These are phyloP conservation scores for Muscicapa comitata DNA, from an alignment of 2,797 vertebrate species.

Conservation along the genomic window DNA sequence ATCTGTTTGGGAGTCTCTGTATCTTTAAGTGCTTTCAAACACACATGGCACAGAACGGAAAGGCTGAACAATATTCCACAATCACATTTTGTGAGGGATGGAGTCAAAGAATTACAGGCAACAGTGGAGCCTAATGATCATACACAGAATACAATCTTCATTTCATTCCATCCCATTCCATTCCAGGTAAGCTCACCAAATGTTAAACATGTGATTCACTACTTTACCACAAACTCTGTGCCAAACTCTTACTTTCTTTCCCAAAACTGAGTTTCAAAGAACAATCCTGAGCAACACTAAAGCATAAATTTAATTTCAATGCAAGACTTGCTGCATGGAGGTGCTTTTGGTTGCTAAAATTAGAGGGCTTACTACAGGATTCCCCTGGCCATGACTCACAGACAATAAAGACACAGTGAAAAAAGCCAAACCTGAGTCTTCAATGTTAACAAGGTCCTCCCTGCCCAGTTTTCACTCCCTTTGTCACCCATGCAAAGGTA, in stretches of 20 bases:
- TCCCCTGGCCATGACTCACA: background rate
- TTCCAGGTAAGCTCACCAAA: background rate
- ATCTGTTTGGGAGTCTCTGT: background rate
- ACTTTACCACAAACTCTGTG: background rate
- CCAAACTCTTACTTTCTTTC: background rate
- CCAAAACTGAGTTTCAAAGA: conserved; percentile 2
- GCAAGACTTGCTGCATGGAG: background rate
- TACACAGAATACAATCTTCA: background rate
- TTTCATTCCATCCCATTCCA: background rate
- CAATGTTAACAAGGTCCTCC: background rate
- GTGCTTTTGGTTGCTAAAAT: background rate
- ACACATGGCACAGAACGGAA: background rate
- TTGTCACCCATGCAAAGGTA: background rate
- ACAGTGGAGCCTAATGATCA: background rate
- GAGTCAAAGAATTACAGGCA: background rate
- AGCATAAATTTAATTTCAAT: background rate
- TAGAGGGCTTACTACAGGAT: background rate
- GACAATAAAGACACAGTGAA: background rate
- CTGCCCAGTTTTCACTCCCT: background rate
- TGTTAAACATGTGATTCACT: background rate
- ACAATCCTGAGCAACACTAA: background rate
- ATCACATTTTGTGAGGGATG: background rate
- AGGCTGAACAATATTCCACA: background rate
- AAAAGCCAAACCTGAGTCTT: background rate
- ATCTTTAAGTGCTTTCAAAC: background rate